Conservation (phyloP, 2,113 vertebrate genomes). For the Calonectris borealis region DNA sequence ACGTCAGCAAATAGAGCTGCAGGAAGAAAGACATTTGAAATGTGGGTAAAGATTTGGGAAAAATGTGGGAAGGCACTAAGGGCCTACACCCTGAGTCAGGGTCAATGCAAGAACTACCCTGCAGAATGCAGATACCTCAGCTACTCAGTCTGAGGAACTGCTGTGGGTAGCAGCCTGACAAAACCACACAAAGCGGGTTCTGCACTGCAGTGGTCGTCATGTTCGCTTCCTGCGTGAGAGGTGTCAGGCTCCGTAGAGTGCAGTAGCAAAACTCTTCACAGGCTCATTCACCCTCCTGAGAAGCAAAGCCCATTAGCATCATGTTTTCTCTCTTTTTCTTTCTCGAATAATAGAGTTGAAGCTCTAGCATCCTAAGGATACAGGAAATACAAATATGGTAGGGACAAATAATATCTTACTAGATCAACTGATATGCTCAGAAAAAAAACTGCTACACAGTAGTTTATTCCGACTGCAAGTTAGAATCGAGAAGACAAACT, state of each 20-base stretch:
- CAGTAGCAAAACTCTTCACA: not conserved
- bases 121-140: not conserved
- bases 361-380: not conserved
- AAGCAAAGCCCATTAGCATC: too few relatives aligned
- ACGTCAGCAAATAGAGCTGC: not conserved
- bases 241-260: not conserved
- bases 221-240: not conserved
- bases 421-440: not conserved
- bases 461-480: not conserved
- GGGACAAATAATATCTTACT: not conserved
- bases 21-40: not conserved
- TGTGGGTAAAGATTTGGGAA: not conserved
- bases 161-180: not conserved
- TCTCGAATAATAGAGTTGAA: not conserved
- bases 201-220: not conserved
- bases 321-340: too few relatives aligned
- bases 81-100: not conserved
- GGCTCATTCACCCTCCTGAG: not conserved
- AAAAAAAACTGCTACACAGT: not conserved
- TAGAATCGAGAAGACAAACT: not conserved
- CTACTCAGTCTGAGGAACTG: not conserved
- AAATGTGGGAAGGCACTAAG: not conserved
- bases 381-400: not conserved
- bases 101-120: not conserved
- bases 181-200: not conserved